Base-by-base conservation (phyloP, 2,888 invertebrate genomes). In the Eristalis tenax region DNA sequence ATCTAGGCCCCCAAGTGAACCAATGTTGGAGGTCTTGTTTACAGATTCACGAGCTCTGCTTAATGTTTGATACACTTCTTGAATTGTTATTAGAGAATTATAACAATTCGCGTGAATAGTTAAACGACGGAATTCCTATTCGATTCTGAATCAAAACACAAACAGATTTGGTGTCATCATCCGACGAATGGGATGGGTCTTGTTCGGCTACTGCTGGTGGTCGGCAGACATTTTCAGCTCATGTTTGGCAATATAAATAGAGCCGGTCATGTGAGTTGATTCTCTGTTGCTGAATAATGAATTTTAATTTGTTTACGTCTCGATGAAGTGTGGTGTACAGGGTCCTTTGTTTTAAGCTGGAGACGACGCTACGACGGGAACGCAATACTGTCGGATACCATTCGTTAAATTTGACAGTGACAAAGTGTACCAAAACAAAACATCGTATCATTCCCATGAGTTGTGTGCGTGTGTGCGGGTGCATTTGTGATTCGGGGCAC, bases 61-160 rank as follows among this genome's bases (percentile, higher is more conserved):
- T 57, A 63, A 84, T 73, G 71, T 26, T 11, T 43, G 43, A 10
- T 56, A 83, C 83, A 40, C 59, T 65, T 79, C n/a, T 43, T 78
- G 86, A 70, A 86, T 86, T 40, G 70, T 71, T 79, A 86, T 86
- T 56, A 68, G 15, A 40, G n/a, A 86, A 86, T 86, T 86, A 86
- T 65, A 43, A 28, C 61, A 69, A 74, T 82, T 82, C 78, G 73
- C 78, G 78, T 74, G 70, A 63, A 69, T 70, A 65, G 73, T 69
- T 56, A 78, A 69, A 28, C 50, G 32, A 63, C 65, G 70, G 75
- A 75, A 79, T 84, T 75, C 59, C 57, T 64, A 59, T 59, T 59
- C 18, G 50, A 22, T 70, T 26, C 57, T 78, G 28, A 65, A 59
- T 57, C 61, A 65, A 76, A 78, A 78, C 38, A 71, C 64, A 82